Evolutionary conservation across 2,113 vertebrate species (phyloP), one percentile per base, ranked within the genome.

Genomic region (Platysternon megacephalum): DNA sequence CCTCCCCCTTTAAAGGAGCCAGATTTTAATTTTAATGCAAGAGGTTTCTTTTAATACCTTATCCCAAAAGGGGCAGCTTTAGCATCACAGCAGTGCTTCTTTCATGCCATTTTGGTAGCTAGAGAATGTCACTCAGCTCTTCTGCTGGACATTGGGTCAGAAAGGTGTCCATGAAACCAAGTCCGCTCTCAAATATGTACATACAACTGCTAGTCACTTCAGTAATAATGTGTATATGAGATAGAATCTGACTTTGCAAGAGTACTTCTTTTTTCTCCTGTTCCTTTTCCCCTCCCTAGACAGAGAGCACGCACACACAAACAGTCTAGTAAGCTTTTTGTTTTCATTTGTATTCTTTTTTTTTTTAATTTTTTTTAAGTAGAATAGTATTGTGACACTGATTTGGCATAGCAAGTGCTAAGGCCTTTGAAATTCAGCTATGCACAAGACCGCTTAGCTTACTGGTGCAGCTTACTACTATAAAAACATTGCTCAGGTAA

Each of bases 21-120:
- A 21, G 24, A 55, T n/a, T 65, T 82, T 55, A 82, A 28, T 8
- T 82, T 42, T 14, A 17, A 6, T 42, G 4, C 14, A 82, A 39
- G 26, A 42, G 24, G 17, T 26, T 87, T 55, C 39, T 52, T 35
- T 84, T 84, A 82, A 84, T 85, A 9, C 3, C 82, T 84, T 5
- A 28, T 87, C 93, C 93, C 52, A 79, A 90, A 22, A 95, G 6
- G 88, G 91, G 42, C 39, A 87, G 12, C 35, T 86, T 86, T 93
- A 92, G 80, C 26, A 65, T 84, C 78, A 26, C 39, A 81, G 72
- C 80, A 87, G 55, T 8, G 84, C 19, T 87, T 95, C 44, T 35
- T 94, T 89, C 22, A 2, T 82, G 91, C 72, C 10, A 28, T 87
- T 87, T 78, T 86, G 55, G 26, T 85, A 91, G 90, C 79, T 89